Conservation (phyloP, 2,888 invertebrate genomes). For the Leuctra nigra region DNA sequence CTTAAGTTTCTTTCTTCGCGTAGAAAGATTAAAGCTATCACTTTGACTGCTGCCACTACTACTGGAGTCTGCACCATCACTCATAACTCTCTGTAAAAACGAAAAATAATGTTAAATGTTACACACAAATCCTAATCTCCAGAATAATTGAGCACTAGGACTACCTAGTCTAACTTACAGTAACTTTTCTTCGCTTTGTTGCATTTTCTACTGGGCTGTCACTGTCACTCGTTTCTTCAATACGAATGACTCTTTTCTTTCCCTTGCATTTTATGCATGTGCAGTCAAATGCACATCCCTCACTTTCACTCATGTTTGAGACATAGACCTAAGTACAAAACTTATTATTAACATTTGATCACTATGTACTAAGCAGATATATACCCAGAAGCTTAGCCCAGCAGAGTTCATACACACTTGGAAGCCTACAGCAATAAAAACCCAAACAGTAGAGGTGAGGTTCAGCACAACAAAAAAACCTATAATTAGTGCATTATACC, state of each 20-base stretch:
- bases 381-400: no score
- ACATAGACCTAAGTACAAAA: no score
- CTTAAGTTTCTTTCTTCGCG: background rate
- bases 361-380: no score
- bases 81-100: conserved; percentile 48
- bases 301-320: conserved; percentile 24
- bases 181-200: conserved; percentile 42
- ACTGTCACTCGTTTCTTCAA: conserved; percentile 37
- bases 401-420: no score
- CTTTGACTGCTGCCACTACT: conserved; percentile 37
- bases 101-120: background rate
- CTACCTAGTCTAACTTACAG: conserved; percentile 37
- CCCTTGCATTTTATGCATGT: conserved; percentile 13
- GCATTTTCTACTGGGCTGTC: conserved; percentile 43
- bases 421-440: no score
- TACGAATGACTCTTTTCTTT: conserved; percentile 15
- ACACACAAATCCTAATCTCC: background rate
- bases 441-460: no score
- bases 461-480: no score
- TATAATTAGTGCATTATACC: no score
- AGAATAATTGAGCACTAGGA: background rate
- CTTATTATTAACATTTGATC: no score
- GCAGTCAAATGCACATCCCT: conserved; percentile 6
- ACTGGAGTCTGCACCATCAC: conserved; percentile 39
- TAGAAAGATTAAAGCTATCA: background rate